These are phyloP conservation scores for Xyliphius kryptos DNA, from an alignment of 2,113 vertebrate genomes.

Conservation along the genomic window DNA sequence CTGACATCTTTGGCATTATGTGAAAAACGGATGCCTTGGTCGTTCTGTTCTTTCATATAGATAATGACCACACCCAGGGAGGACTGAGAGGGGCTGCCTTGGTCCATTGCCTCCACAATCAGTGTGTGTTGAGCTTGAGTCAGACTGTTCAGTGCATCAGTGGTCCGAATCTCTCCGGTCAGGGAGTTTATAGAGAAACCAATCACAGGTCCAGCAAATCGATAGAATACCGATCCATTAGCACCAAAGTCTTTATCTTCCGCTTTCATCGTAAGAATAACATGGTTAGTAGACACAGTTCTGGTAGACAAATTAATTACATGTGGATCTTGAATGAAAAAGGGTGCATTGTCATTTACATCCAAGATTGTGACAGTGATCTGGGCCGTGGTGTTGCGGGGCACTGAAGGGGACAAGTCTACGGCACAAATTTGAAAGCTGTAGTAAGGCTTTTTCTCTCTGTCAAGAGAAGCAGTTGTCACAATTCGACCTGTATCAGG, in stretches of 20 bases:
- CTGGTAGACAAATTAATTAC: conserved; percentile 73
- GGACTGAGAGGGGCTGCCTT: conserved; percentile 83
- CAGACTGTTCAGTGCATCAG: conserved; percentile 63
- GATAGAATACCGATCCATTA: conserved; percentile 92
- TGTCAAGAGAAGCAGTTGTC: conserved; percentile 71
- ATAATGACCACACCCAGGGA: conserved; percentile 86
- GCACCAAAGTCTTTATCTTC: conserved; percentile 94
- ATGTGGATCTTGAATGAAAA: conserved; percentile 83
- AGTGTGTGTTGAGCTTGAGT: conserved; percentile 76
- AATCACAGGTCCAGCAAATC: conserved; percentile 72
- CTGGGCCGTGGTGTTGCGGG: conserved; percentile 72
- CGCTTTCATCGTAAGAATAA: conserved; percentile 82
- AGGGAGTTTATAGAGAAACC: conserved; percentile 89
- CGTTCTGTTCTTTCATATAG: conserved; percentile 77
- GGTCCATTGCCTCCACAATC: conserved; percentile 88
- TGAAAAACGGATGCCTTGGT: conserved; percentile 80
- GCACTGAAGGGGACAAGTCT: conserved; percentile 77
- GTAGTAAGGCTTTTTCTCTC: conserved; percentile 75
- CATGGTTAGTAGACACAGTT: conserved; percentile 59
- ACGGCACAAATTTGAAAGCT: conserved; percentile 78
- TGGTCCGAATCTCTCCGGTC: conserved; percentile 83
- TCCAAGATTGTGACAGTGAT: conserved; percentile 74
- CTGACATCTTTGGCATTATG: conserved; percentile 72
- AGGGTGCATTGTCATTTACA: conserved; percentile 84
- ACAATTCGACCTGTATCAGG: conserved; percentile 70